phyloP scores from a whole-genome alignment of 2,888 invertebrate genomes.

The Melieria crassipennis region DNA sequence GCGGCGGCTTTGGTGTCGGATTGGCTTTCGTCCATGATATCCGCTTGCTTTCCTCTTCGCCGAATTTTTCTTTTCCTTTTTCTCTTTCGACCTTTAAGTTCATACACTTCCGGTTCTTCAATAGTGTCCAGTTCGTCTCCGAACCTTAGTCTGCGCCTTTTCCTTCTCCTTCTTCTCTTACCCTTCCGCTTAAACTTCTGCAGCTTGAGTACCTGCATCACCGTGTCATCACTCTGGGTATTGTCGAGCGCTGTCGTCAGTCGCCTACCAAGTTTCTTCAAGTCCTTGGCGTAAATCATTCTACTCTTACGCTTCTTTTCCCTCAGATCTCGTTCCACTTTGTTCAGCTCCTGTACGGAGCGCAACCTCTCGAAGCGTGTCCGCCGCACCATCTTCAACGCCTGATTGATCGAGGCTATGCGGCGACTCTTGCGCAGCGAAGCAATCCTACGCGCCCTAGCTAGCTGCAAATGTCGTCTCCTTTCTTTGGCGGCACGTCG shows the following conservation, averaged over 20 bases:
- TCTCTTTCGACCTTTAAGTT: slow-evolving; percentile 1
- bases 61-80: slow-evolving; percentile 2
- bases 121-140: no score
- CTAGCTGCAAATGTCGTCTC: no score
- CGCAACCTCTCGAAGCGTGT: neutral
- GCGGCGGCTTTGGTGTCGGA: neutral
- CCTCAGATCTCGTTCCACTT: slow-evolving; percentile 7
- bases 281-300: neutral
- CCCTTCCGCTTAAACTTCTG: neutral
- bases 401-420: no score
- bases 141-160: slow-evolving; percentile 2
- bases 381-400: no score
- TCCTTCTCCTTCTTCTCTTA: slow-evolving; percentile 3
- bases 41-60: neutral
- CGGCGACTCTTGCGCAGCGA: no score
- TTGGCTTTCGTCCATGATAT: no score
- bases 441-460: no score
- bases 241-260: neutral
- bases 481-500: no score
- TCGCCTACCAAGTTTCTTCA: neutral
- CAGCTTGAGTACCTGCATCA: neutral
- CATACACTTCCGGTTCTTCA: no score
- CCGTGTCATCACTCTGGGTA: neutral
- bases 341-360: neutral
- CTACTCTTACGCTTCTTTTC: neutral